These are phyloP conservation scores for Drosophila serrata DNA, from an alignment of 1,140 invertebrate genomes.

Conservation along the genomic window DNA sequence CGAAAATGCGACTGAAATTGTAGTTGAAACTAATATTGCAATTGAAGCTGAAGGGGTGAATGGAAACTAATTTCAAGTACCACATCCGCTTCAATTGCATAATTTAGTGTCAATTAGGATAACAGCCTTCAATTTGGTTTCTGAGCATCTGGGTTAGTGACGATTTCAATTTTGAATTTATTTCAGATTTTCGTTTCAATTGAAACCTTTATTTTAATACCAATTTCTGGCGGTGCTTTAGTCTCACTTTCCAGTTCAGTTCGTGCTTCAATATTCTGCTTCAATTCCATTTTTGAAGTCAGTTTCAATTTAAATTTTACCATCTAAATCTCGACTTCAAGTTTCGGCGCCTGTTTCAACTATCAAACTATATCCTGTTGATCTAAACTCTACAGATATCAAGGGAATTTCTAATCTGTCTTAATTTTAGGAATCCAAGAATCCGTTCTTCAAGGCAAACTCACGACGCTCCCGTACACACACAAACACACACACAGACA, in stretches of 20 bases:
- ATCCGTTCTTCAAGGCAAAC: slow-evolving; percentile 14
- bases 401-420: neutral
- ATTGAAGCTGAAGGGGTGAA: neutral
- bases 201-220: neutral
- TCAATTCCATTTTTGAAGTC: slow-evolving; percentile 37
- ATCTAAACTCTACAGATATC: neutral
- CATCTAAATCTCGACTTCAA: slow-evolving; percentile 20
- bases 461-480: slow-evolving; percentile 1
- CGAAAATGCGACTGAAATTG: slow-evolving; percentile 1
- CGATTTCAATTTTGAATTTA: slow-evolving; percentile 18
- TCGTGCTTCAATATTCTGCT: slow-evolving; percentile 4
- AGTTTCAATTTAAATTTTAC: slow-evolving; percentile 22
- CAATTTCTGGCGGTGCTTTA: neutral
- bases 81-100: slow-evolving; percentile 2
- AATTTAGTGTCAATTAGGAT: neutral
- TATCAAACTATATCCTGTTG: neutral
- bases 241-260: neutral
- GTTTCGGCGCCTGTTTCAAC: neutral
- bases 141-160: slow-evolving; percentile 14
- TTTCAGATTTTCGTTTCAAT: neutral
- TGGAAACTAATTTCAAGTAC: neutral
- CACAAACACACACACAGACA: slow-evolving; percentile 15
- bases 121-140: slow-evolving; percentile 2
- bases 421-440: neutral
- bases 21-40: neutral